Percentiles rank a stretch among this genome's conserved stretches.
These are phyloP conservation scores for Agrotis segetum DNA, from an alignment of 2,888 invertebrate genomes.

Conservation along the genomic window DNA sequence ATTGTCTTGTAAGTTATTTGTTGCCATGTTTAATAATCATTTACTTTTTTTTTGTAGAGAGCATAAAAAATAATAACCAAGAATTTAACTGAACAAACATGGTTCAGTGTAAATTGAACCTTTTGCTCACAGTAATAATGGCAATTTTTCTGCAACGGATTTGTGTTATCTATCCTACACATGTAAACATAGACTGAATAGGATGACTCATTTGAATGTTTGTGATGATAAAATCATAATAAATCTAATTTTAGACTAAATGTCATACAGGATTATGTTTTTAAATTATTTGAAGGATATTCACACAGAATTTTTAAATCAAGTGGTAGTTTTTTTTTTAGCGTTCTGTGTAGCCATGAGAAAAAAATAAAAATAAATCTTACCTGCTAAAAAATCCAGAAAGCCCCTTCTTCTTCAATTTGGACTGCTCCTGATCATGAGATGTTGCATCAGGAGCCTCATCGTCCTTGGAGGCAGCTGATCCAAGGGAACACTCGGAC, in stretches of 20 bases:
- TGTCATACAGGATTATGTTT: not conserved
- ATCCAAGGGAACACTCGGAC: constrained; percentile 93
- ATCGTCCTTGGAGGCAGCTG: constrained; percentile 90
- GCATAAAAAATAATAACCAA: not conserved
- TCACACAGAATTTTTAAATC: not conserved
- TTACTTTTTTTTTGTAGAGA: not conserved
- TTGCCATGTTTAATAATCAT: not conserved
- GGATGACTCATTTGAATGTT: constrained; percentile 27
- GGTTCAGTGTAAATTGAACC: constrained; percentile 13
- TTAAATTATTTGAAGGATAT: constrained; percentile 10
- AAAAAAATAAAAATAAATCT: constrained; percentile 52
- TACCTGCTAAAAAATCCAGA: constrained; percentile 92
- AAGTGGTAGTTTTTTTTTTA: not conserved
- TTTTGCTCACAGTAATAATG: not conserved
- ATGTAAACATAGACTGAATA: constrained; percentile 17
- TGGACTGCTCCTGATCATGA: constrained; percentile 80
- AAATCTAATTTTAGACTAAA: constrained; percentile 6
- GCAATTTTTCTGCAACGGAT: not conserved
- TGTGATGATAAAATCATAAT: constrained; percentile 10
- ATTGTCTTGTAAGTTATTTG: not conserved
- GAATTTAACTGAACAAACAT: not conserved
- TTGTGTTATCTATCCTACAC: constrained; percentile 3
- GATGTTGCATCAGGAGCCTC: constrained; percentile 75
- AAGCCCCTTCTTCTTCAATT: constrained; percentile 91
- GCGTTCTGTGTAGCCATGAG: not conserved